Evolutionary conservation across 2,888 invertebrate species (phyloP).

Genomic region (Eupsilia transversa): DNA sequence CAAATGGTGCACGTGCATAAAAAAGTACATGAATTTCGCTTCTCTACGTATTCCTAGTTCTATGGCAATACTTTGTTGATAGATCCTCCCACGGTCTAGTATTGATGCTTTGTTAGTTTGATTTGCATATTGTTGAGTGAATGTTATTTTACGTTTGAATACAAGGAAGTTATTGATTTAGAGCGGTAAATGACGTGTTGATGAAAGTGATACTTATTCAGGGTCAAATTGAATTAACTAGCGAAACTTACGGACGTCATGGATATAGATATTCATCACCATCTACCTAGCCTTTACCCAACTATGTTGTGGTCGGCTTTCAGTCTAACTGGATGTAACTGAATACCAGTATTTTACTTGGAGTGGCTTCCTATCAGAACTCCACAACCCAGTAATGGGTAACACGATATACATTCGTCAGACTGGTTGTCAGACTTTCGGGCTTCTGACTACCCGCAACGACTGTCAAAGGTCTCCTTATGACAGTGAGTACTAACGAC

Average conservation of each 20-base stretch:
- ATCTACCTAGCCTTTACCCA: no score
- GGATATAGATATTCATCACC: background rate
- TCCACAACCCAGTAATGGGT: no score
- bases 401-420: no score
- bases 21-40: background rate
- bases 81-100: conserved; percentile 56
- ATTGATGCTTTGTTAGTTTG: conserved; percentile 41
- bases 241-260: background rate
- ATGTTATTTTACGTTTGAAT: conserved; percentile 32
- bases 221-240: background rate
- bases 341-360: no score
- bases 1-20: no score
- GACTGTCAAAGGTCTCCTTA: no score
- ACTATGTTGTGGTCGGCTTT: no score
- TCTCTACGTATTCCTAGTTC: background rate
- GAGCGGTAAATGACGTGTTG: conserved; percentile 4
- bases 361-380: no score
- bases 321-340: no score
- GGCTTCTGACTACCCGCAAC: no score
- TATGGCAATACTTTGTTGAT: conserved; percentile 44
- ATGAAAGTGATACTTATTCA: conserved; percentile 13
- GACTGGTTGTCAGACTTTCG: no score
- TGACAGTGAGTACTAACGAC: no score
- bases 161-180: conserved; percentile 25
- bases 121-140: conserved; percentile 54